A percentile compares a stretch with the other conserved stretches of the same genome.
These are phyloP conservation scores for Dexiosoma caninum DNA, from an alignment of 2,888 invertebrate genomes.

Conservation along the genomic window DNA sequence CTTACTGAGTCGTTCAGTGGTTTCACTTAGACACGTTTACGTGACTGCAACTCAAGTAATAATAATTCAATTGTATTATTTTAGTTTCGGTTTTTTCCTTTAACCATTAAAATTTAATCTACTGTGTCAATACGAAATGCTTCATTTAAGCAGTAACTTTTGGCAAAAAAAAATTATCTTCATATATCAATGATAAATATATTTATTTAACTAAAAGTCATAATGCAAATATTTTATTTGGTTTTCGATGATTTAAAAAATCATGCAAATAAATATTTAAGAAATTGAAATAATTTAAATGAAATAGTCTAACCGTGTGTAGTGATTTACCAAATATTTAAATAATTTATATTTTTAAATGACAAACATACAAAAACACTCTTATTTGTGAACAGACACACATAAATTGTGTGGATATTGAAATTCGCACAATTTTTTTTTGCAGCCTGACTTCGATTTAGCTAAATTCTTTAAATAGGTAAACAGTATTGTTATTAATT, in stretches of 20 bases:
- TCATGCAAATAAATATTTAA: background rate
- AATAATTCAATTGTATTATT: too few relatives aligned
- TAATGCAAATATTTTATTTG: slow-evolving; percentile 47
- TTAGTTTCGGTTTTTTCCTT: too few relatives aligned
- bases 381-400: too few relatives aligned
- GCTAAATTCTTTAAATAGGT: slow-evolving; percentile 23
- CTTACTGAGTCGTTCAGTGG: too few relatives aligned
- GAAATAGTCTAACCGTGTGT: too few relatives aligned
- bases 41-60: too few relatives aligned
- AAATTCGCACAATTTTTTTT: background rate
- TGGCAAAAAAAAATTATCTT: slow-evolving; percentile 8
- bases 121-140: background rate
- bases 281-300: too few relatives aligned
- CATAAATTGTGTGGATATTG: too few relatives aligned
- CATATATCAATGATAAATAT: background rate
- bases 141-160: background rate
- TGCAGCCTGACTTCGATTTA: background rate
- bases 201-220: slow-evolving; percentile 35
- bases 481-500: slow-evolving; percentile 3
- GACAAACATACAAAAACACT: slow-evolving; percentile 3
- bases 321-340: slow-evolving; percentile 23
- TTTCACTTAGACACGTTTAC: too few relatives aligned
- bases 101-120: too few relatives aligned
- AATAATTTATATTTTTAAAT: slow-evolving; percentile 10
- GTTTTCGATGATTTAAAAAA: background rate